Evolutionary conservation across 2,113 vertebrate genomes (phyloP).

Genomic region (Ciconia maguari): DNA sequence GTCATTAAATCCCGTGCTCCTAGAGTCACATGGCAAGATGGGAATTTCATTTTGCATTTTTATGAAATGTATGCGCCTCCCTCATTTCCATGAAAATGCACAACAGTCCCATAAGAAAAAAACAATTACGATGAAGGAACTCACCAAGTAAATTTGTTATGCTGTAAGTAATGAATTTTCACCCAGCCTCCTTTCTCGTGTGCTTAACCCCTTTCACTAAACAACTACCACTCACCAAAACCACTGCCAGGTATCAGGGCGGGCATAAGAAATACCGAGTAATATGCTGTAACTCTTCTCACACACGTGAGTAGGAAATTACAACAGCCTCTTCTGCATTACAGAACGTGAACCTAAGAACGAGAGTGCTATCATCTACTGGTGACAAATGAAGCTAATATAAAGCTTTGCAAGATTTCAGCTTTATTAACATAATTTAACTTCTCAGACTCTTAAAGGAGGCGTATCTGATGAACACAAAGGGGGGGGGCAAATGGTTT

Average conservation of each 20-base stretch:
- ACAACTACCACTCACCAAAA: not conserved
- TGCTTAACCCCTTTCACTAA: not conserved
- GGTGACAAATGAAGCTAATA: not conserved
- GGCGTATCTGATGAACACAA: not conserved
- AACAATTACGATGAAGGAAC: not conserved
- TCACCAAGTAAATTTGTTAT: not conserved
- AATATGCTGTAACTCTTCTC: not conserved
- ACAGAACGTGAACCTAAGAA: not conserved
- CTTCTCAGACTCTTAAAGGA: not conserved
- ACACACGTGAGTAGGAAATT: not conserved
- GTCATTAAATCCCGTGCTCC: not conserved
- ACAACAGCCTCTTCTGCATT: not conserved
- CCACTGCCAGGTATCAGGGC: not conserved
- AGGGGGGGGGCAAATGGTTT: not conserved
- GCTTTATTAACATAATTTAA: not conserved
- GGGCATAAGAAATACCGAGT: not conserved
- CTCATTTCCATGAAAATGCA: constrained; percentile 20
- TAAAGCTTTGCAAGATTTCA: not conserved
- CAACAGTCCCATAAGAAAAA: not conserved
- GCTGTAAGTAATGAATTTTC: not conserved
- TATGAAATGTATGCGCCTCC: not conserved
- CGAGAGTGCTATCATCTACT: not conserved
- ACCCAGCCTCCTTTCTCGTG: not conserved
- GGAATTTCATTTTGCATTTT: not conserved
- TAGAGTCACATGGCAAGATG: not conserved